Conservation (phyloP, 2,113 vertebrate species). For the Nothocercus nigrocapillus region DNA sequence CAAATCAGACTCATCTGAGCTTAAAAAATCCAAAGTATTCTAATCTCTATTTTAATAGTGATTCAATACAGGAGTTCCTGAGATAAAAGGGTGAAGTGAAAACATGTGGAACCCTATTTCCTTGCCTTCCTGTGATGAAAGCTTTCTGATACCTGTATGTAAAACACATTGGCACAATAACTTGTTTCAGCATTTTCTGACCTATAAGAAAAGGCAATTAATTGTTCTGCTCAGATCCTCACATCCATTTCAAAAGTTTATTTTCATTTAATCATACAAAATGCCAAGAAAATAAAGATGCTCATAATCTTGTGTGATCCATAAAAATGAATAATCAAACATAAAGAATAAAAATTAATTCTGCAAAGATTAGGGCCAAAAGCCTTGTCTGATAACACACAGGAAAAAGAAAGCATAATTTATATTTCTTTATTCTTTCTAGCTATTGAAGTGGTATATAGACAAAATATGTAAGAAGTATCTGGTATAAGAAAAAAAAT, state of each 20-base stretch:
- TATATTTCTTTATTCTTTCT: not conserved
- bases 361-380: not conserved
- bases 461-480: not conserved
- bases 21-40: not conserved
- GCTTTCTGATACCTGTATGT: not conserved
- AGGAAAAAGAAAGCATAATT: not conserved
- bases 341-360: not conserved
- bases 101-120: not conserved
- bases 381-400: fast-evolving
- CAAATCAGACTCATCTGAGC: not conserved
- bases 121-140: not conserved
- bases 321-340: not conserved
- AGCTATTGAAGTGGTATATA: not conserved
- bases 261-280: not conserved
- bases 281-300: not conserved
- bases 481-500: not conserved
- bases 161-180: not conserved
- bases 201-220: not conserved
- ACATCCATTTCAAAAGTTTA: not conserved
- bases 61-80: not conserved
- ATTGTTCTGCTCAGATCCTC: not conserved
- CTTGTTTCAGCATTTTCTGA: not conserved
- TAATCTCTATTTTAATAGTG: not conserved
- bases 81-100: not conserved
- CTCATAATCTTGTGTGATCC: not conserved